Conservation (phyloP, 2,797 vertebrate genomes). For the Sternotherus odoratus region DNA sequence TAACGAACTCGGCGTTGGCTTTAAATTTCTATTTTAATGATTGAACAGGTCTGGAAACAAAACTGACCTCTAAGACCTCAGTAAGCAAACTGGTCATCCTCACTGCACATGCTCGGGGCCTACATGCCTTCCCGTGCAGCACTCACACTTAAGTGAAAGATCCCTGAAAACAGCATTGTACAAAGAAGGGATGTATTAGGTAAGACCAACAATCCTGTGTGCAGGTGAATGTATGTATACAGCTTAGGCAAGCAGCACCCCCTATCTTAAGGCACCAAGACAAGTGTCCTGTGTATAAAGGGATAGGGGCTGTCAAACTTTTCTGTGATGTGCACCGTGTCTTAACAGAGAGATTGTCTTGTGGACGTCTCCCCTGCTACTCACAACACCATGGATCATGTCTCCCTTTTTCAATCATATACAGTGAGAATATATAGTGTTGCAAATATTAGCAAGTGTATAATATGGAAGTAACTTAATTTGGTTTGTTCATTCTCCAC, state of each 20-base stretch:
- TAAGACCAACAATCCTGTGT: conserved; percentile 36
- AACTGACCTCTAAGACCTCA: conserved; percentile 69
- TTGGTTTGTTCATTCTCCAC: no score
- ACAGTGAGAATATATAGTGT: no score
- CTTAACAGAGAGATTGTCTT: background rate
- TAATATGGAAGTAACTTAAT: no score
- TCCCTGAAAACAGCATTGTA: conserved; percentile 1
- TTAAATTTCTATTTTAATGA: conserved; percentile 70
- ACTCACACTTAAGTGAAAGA: background rate
- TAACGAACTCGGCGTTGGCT: background rate
- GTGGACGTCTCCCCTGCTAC: background rate
- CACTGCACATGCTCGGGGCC: background rate
- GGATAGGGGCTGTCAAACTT: background rate
- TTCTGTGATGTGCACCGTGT: rapidly evolving
- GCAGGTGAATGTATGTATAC: background rate
- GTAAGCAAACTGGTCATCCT: conserved; percentile 56
- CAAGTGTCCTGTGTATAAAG: background rate
- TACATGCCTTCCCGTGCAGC: background rate
- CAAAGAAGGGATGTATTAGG: conserved; percentile 43
- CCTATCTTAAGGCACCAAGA: background rate
- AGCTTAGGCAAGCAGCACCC: background rate
- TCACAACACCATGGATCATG: background rate
- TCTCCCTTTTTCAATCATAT: background rate
- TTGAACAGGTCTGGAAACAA: conserved; percentile 65
- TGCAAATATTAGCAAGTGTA: no score